Base-by-base conservation (phyloP, 2,888 invertebrate species). In the Netelia fuscicornis region DNA sequence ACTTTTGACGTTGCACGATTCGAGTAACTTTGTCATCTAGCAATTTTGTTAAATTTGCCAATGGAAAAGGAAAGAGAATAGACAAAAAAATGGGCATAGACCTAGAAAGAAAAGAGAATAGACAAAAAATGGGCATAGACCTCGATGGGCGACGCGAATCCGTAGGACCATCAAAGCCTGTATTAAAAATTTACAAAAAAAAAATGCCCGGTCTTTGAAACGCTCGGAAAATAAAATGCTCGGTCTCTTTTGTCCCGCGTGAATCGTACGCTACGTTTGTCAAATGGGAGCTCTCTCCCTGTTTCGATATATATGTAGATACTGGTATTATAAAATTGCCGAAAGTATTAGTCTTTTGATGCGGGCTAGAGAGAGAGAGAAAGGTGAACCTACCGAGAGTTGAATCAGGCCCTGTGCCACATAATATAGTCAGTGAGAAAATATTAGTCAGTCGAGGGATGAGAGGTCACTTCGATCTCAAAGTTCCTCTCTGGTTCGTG, bases 391-490 rank as follows among this genome's bases (percentile, higher is more conserved):
- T 37, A 5, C 37, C 37, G 5, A 3, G 37, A 37, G 37, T 6
- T 37, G 5, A 37, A 37, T 6, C 37, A 37, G 37, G 37, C 37
- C 37, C 6, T 5, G 10, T 30, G 20, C 6, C 58, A 58, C 37
- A 42, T 44, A 75, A 44, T 13, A 30, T 23, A 67, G 54, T 20
- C 67, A 62, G 77, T 64, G 77, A 74, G 77, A 81, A 84, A 84
- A 68, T 77, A 84, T 68, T 77, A 74, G 79, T 58, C 48, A 65
- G 58, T 42, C 72, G 56, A 54, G 30, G 81, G 80, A 72, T 44
- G 76, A 68, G 71, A 77, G 84, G 67, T 72, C 71, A 81, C 44
- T 84, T 62, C 77, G 71, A 80, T 75, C 25, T 71, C 56, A 77
- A 75, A 84, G 67, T 68, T 77, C 25, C 60, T 68, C 72, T 48